Percentiles rank a stretch among this genome's conserved stretches.
Evolutionary conservation across 2,113 vertebrate species (phyloP).

Genomic region (Acrocephalus arundinaceus): DNA sequence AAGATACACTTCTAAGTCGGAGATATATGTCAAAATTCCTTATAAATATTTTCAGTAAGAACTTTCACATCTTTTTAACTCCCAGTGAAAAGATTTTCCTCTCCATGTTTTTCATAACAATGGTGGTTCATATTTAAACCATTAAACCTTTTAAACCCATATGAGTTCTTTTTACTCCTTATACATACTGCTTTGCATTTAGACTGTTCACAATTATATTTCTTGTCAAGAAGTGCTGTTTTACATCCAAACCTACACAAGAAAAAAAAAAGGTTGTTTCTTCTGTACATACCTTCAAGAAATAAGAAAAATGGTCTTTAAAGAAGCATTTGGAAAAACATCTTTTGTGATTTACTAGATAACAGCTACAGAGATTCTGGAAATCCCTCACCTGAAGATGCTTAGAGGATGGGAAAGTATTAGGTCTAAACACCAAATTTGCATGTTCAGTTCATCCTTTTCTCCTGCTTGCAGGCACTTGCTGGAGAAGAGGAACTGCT

Average conservation of each 20-base stretch:
- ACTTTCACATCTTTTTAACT: neutral
- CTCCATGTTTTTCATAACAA: neutral
- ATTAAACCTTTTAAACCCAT: neutral
- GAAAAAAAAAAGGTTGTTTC: neutral
- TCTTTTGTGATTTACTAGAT: neutral
- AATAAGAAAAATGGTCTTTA: neutral
- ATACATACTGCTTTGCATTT: neutral
- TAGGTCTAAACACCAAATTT: neutral
- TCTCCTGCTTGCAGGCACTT: neutral
- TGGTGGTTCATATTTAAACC: neutral
- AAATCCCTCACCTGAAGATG: neutral
- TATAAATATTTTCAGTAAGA: neutral
- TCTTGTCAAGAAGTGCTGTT: neutral
- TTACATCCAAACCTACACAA: neutral
- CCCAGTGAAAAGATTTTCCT: neutral
- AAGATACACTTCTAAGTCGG: neutral
- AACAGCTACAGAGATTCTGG: neutral
- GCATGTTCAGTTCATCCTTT: neutral
- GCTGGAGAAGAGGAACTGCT: neutral
- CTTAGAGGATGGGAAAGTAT: neutral
- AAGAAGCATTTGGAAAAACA: neutral
- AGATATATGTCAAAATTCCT: neutral
- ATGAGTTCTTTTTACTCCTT: neutral
- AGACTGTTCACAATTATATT: neutral
- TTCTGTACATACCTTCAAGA: neutral